Evolutionary conservation across 2,797 vertebrate genomes (phyloP).

Genomic region (Chanos chanos): DNA sequence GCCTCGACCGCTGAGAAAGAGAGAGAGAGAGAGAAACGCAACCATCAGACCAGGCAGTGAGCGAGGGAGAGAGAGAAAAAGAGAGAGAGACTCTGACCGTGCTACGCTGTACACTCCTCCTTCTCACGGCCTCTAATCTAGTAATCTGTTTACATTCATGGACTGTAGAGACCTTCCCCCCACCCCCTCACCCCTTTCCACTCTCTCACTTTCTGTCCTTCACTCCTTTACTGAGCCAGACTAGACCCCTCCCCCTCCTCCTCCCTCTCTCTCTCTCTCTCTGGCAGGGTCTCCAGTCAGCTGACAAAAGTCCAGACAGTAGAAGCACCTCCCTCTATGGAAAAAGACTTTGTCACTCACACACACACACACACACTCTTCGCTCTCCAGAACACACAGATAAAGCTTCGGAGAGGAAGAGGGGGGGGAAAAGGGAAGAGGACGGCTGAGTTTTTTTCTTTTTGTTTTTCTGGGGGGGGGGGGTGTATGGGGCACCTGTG

Average conservation of each 20-base stretch:
- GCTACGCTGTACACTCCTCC: conserved; percentile 33
- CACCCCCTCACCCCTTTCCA: background rate
- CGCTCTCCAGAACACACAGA: no score
- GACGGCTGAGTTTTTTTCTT: no score
- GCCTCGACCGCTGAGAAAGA: conserved; percentile 74
- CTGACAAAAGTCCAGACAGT: conserved; percentile 66
- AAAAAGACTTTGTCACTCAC: background rate
- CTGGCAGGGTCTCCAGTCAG: conserved; percentile 58
- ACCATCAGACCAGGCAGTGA: conserved; percentile 29
- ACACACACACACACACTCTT: conserved; percentile 20
- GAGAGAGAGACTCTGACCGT: conserved; percentile 22
- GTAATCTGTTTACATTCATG: conserved; percentile 75
- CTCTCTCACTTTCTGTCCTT: conserved; percentile 31
- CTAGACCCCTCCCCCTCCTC: conserved; percentile 50
- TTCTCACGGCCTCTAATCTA: conserved; percentile 66
- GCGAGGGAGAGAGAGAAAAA: conserved; percentile 12
- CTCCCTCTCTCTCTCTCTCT: conserved; percentile 18
- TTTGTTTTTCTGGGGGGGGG: no score
- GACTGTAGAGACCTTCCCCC: conserved; percentile 63
- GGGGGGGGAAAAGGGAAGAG: background rate
- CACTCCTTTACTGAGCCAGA: conserved; percentile 30
- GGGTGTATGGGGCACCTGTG: no score
- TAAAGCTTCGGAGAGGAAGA: conserved; percentile 2
- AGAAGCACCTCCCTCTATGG: conserved; percentile 62
- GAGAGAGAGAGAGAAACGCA: conserved; percentile 8